Evolutionary conservation across 2,888 invertebrate species (phyloP), one percentile per base, ranked within the genome.

Genomic region (Macrophya alboannulata): DNA sequence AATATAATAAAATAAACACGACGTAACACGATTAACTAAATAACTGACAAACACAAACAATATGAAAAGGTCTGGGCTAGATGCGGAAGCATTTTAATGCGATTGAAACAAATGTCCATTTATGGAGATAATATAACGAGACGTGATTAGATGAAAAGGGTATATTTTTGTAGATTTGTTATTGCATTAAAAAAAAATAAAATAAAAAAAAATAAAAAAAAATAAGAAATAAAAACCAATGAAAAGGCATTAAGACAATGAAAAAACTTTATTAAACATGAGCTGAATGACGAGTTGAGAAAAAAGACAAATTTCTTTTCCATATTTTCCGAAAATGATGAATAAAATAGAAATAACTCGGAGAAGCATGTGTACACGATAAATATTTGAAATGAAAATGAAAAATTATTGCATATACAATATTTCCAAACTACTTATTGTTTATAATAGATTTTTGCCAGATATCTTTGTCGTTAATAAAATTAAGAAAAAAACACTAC

Each of bases 161-260:
- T 93, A 93, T 93, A 93, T 93, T 93, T 93, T 93, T 93, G 92
- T 93, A 93, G 93, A 93, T 93, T 93, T 93, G 93, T 93, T 93
- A 93, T 92, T 90, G 93, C 92, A 62, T 90, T 92, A 90, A 91
- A 90, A 48, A 25, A 77, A 77, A 91, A 90, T 12, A 45, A 45
- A 21, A 74, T 10, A 45, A 21, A 74, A 45, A 31, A 9, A 45
- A 10, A 9, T 92, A 90, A 91, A 90, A 48, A 25, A 77, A 77
- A 91, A 90, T 12, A 45, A 45, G 21, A 74, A 45, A 10, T 0
- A 45, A 40, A 43, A 72, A 72, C 21, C 9, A 9, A 72, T 37
- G 5, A 43, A 45, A 90, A 91, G 92, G 92, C 91, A 92, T 92
- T 92, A 91, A 91, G 92, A 92, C 92, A 92, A 92, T 92, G 92